Evolutionary conservation across 2,113 vertebrate species (phyloP), one percentile per base, ranked within the genome.

Genomic region (Spea multiplicata): DNA sequence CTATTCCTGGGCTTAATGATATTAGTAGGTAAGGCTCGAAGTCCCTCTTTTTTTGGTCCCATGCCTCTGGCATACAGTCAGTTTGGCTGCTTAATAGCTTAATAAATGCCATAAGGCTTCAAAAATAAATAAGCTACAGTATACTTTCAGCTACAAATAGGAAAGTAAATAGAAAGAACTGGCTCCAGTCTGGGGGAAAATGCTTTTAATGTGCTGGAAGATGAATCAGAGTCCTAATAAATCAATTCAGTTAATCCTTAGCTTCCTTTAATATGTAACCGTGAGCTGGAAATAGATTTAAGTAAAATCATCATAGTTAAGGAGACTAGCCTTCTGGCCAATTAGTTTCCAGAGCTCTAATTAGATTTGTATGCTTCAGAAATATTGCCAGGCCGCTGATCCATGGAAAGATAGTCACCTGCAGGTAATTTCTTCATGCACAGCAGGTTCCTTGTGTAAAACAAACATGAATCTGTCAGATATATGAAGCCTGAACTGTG

Each of bases 391-490:
- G 44, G 53, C 44, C 70, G 65, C 76, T 73, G 70, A 79, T 66
- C 76, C 76, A 79, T 79, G 62, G 69, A 55, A 9, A 57, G 61
- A 73, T 73, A 73, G 76, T 79, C 59, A 79, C 76, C 76, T 79
- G 76, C 70, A 79, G 76, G 76, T 66, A 73, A 73, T 79, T 72
- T 66, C 68, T 79, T 73, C 75, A 78, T 72, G 76, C 76, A 66
- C 70, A 73, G 76, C 76, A 79, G 76, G 76, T 72, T 52, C 55
- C 74, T 66, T 48, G 45, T 69, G 47, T 59, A 69, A 76, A 76
- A 66, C 66, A 69, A 70, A 76, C 75, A 76, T 76, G 75, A 76
- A 57, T 76, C 75, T 70, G 45, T 14, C 10, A 44, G 46, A 44
- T 45, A 69, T 52, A 61, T n/a, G n/a, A 5, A 76, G 66, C 53